phyloP scores from a whole-genome alignment of 2,797 vertebrate genomes.

The Sebastes alutus region DNA sequence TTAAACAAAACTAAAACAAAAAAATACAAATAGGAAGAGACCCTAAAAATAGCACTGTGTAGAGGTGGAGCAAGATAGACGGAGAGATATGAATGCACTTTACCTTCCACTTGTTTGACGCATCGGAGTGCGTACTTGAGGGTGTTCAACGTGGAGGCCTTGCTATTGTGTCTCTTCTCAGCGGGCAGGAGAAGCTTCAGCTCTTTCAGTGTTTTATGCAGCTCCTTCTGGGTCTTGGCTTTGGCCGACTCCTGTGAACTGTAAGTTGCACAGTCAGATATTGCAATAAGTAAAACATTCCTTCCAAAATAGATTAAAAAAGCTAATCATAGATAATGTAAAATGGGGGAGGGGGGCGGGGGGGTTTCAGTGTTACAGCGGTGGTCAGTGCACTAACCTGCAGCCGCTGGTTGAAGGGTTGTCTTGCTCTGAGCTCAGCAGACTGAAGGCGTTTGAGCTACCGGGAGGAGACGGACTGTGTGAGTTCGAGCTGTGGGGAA shows the following conservation, averaged over 20 bases:
- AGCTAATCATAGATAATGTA: neutral
- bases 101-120: conserved; percentile 97
- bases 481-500: conserved; percentile 79
- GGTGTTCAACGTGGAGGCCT: conserved; percentile 87
- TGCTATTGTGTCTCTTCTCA: conserved; percentile 89
- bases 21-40: neutral
- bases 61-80: neutral
- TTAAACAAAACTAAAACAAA: neutral
- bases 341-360: too few relatives aligned
- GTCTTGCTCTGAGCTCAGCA: conserved; percentile 90
- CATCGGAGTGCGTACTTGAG: conserved; percentile 93
- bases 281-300: neutral
- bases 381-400: conserved; percentile 81
- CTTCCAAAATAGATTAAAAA: neutral
- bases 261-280: conserved; percentile 55
- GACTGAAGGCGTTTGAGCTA: conserved; percentile 89
- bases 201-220: conserved; percentile 91
- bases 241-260: conserved; percentile 93
- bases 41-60: neutral
- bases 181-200: conserved; percentile 90
- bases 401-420: conserved; percentile 92
- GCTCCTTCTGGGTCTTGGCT: conserved; percentile 92
- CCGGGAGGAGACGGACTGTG: conserved; percentile 83
- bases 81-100: neutral
- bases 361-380: neutral